These are phyloP conservation scores for Heterotis niloticus DNA, from an alignment of 2,113 vertebrate genomes.

Conservation along the genomic window DNA sequence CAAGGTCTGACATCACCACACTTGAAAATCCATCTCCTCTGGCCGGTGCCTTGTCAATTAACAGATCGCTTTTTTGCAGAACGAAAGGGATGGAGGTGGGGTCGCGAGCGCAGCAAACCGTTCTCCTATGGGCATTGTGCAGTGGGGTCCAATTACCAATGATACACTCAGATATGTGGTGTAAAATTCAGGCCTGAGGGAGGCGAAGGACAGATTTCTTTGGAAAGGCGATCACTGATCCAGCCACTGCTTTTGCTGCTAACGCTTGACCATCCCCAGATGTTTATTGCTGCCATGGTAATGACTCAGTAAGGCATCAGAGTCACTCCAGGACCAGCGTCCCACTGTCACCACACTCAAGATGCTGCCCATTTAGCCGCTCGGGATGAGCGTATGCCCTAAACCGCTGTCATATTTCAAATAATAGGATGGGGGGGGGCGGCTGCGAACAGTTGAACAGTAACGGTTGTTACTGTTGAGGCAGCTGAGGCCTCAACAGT, in stretches of 20 bases:
- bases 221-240: conserved; percentile 22
- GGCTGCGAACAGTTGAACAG: no score
- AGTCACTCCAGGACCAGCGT: not conserved
- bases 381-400: conserved; percentile 1
- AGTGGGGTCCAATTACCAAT: conserved; percentile 24
- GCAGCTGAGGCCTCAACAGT: no score
- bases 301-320: conserved; percentile 17
- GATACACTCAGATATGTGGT: conserved; percentile 29
- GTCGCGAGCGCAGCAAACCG: not conserved
- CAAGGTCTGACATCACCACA: conserved; percentile 34
- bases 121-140: conserved; percentile 16
- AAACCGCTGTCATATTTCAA: not conserved
- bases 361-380: conserved; percentile 12
- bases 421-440: not conserved
- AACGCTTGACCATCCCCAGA: not conserved
- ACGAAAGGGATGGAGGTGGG: not conserved
- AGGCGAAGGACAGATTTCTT: conserved; percentile 13
- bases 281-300: conserved; percentile 16
- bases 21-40: conserved; percentile 34
- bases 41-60: conserved; percentile 34
- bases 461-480: no score
- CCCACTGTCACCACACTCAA: not conserved
- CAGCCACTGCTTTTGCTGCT: conserved; percentile 20
- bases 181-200: conserved; percentile 27
- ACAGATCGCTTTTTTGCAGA: conserved; percentile 26